phyloP scores from a whole-genome alignment of 2,797 vertebrate genomes.

The Myiotriccus ornatus region DNA sequence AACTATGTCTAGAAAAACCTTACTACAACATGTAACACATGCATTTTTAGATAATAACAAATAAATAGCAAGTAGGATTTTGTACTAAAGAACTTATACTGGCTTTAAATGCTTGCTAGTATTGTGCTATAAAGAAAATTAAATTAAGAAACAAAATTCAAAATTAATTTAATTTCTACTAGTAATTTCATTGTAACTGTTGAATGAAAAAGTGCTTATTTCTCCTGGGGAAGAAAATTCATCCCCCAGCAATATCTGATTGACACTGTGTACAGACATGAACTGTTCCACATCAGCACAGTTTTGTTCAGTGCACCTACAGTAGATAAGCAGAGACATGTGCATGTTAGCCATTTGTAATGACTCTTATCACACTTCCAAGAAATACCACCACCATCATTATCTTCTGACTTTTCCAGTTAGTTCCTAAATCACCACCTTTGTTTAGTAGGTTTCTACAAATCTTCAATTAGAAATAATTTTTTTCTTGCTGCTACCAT shows the following conservation, averaged over 20 bases:
- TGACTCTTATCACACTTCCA: background rate
- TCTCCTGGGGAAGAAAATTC: background rate
- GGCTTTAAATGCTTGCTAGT: background rate
- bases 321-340: background rate
- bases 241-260: background rate
- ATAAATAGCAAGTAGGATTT: background rate
- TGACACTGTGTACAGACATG: background rate
- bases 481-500: background rate
- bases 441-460: background rate
- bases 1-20: background rate
- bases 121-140: background rate
- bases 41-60: background rate
- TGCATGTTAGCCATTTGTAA: background rate
- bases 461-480: background rate
- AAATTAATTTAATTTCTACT: background rate
- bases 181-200: background rate
- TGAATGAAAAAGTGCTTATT: background rate
- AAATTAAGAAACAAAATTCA: background rate
- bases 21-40: background rate
- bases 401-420: background rate
- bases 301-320: background rate
- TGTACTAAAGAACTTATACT: background rate
- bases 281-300: background rate
- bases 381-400: background rate
- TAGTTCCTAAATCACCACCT: background rate